Conservation (phyloP, 1,140 invertebrate species). For the Aporrectodea caliginosa region DNA sequence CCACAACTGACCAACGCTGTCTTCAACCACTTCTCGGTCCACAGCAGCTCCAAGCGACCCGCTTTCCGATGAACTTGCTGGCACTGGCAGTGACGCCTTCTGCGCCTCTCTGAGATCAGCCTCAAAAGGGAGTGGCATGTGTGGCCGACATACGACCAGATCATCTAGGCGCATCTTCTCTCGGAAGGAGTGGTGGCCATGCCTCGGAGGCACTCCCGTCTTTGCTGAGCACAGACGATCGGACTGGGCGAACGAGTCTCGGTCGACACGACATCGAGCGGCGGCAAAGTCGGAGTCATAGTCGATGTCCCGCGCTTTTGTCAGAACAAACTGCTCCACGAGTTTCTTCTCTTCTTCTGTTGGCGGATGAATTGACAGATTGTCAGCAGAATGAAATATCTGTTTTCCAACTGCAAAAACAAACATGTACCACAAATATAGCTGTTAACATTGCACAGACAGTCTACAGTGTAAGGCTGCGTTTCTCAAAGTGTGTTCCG, state of each 20-base stretch:
- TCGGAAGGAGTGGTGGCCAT: slow-evolving; percentile 19
- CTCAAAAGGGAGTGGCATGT: background rate
- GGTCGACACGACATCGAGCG: background rate
- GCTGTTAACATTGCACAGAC: too few species aligned
- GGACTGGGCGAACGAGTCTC: background rate
- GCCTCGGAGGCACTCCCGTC: background rate
- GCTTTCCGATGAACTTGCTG: background rate
- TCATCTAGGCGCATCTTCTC: slow-evolving; percentile 22
- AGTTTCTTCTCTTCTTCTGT: background rate
- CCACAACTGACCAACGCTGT: background rate
- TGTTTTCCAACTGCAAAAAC: background rate
- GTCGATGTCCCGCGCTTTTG: background rate
- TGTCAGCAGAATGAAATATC: background rate
- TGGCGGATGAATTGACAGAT: background rate
- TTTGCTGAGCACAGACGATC: background rate
- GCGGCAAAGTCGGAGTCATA: slow-evolving; percentile 21
- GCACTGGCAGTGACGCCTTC: background rate
- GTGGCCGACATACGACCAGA: slow-evolving; percentile 14
- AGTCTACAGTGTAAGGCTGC: too few species aligned
- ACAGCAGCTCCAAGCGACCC: background rate
- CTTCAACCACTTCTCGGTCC: background rate
- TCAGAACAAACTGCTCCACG: background rate
- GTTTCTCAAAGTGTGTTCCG: too few species aligned
- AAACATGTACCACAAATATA: background rate
- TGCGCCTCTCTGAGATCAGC: background rate